phyloP scores from a whole-genome alignment of 2,888 invertebrate species.

The Hylaea fasciaria region DNA sequence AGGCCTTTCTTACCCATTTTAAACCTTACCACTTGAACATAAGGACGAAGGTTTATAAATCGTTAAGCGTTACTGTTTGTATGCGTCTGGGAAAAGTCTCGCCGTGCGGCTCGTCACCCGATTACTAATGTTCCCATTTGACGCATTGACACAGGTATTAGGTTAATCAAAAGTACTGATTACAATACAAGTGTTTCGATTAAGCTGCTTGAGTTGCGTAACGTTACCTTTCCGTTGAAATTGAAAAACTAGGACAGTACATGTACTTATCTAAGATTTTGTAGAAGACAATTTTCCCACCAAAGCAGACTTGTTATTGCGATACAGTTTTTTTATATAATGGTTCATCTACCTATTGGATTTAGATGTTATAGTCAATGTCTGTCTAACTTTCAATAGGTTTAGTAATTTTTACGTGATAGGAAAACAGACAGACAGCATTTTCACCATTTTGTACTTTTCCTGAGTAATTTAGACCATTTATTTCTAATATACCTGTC shows the following conservation, averaged over 20 bases:
- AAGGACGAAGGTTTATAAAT: background rate
- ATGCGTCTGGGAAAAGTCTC: conserved; percentile 56
- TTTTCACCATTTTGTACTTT: no score
- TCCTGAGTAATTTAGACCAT: no score
- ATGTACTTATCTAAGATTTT: background rate
- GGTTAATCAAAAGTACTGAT: conserved; percentile 32
- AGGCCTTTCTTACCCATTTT: background rate
- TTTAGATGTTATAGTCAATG: no score
- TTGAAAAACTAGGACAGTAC: background rate
- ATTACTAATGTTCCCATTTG: conserved; percentile 59
- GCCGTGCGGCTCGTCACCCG: conserved; percentile 38
- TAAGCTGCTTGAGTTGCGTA: conserved; percentile 9
- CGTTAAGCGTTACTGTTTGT: conserved; percentile 13
- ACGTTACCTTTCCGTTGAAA: conserved; percentile 19
- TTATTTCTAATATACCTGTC: no score
- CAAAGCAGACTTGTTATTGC: no score
- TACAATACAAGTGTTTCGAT: conserved; percentile 11
- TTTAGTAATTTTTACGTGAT: no score
- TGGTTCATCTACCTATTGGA: no score
- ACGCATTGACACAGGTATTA: conserved; percentile 39
- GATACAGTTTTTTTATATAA: no score
- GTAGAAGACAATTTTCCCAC: no score
- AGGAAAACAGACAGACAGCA: no score
- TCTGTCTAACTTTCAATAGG: no score
- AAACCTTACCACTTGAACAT: conserved; percentile 1